Percentiles rank a stretch among this genome's conserved stretches.
Conservation (phyloP, 2,797 vertebrate species). For the Pteronotus mesoamericanus region DNA sequence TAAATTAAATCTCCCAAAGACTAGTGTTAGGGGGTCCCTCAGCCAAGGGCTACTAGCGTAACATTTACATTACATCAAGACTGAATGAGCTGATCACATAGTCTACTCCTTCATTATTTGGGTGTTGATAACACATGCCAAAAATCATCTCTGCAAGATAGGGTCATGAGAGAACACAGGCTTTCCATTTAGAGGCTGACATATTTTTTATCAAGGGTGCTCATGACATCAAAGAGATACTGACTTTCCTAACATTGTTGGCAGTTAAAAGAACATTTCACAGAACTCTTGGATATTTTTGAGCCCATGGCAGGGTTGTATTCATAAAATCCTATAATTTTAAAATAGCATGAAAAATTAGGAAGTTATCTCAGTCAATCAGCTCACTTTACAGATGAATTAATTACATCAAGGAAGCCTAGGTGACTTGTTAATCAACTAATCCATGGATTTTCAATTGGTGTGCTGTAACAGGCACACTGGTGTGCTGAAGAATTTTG, state of each 20-base stretch:
- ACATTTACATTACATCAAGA: neutral
- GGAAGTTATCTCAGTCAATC: neutral
- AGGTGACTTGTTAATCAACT: neutral
- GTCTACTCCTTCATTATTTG: neutral
- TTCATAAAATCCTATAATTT: neutral
- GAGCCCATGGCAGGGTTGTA: neutral
- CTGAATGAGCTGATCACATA: neutral
- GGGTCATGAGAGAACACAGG: neutral
- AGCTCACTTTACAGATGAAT: neutral
- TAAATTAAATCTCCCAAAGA: neutral
- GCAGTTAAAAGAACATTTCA: constrained; percentile 24
- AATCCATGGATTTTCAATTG: neutral
- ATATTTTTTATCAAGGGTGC: constrained; percentile 15
- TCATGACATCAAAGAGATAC: neutral
- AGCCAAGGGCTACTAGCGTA: neutral
- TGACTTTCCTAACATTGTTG: constrained; percentile 3
- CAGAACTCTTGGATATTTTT: neutral
- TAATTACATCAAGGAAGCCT: neutral
- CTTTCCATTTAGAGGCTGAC: neutral
- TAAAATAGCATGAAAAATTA: constrained; percentile 1
- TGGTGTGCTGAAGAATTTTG: neutral
- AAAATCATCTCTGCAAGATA: neutral
- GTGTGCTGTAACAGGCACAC: neutral
- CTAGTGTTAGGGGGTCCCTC: neutral
- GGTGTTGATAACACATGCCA: neutral